phyloP scores from a whole-genome alignment of 2,888 invertebrate genomes.

The Microplitis manilae region DNA sequence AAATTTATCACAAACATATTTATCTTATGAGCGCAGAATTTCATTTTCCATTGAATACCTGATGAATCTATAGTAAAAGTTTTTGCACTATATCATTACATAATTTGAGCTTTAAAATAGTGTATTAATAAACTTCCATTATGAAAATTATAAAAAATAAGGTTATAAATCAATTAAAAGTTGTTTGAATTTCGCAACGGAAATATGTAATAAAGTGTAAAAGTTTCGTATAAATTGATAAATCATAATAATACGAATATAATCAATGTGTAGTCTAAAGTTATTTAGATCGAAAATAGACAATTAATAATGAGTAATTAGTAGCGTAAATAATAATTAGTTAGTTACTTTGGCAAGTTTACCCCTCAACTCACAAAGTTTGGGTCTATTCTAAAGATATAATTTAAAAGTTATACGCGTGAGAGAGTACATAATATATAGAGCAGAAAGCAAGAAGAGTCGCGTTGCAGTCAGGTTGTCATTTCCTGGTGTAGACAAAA shows the following conservation, averaged over 20 bases:
- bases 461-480: constrained; percentile 22
- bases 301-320: not conserved
- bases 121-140: no score
- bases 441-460: constrained; percentile 9
- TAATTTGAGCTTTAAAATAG: no score
- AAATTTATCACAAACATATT: not conserved
- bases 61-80: no score
- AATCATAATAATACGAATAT: not conserved
- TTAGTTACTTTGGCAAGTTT: not conserved
- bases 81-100: no score
- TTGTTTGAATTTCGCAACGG: no score
- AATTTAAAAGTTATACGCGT: constrained; percentile 12
- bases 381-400: not conserved
- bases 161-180: no score
- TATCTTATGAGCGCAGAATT: not conserved
- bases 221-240: not conserved
- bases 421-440: not conserved
- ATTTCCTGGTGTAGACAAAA: constrained; percentile 20
- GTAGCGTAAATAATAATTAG: not conserved
- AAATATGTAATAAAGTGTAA: no score
- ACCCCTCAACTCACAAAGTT: not conserved
- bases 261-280: not conserved
- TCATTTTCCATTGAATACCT: not conserved
- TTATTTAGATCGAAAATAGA: not conserved
- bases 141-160: no score